Base-by-base conservation (phyloP, 1,140 invertebrate genomes). In the Drosophila yakuba region DNA sequence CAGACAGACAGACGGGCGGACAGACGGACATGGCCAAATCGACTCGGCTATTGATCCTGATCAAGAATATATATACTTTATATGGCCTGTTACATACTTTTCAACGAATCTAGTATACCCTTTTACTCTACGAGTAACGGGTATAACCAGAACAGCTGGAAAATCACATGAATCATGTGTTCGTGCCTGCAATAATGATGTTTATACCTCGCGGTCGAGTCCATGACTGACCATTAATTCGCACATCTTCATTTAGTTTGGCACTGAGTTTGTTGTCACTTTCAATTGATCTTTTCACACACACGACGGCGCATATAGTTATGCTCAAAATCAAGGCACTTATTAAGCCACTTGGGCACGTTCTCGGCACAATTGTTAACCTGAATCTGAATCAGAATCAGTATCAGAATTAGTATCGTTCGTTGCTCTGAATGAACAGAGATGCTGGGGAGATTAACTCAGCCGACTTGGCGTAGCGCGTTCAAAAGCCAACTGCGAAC, bases 141-240 rank as follows among this genome's bases (percentile, higher is more conserved):
- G n/a, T n/a, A n/a, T n/a, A n/a, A 15, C n/a, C 47, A 38, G 47
- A 66, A 47, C 58, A 74, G 43, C 69, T 75, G 60, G 73, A 28
- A 75, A 58, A 76, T 75, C 61, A 76, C 54, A 67, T 75, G 73
- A 76, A 36, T 76, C 73, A 76, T 67, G 39, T 43, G 58, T 36
- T 39, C 54, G 36, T 72, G 44, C 35, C n/a, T 36, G 15, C 28
- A 50, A 41, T 28, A 35, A 64, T 72, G 41, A 32, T 79, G 17
- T 35, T 67, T 64, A 28, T 91, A 91, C 90, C 90, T 91, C 80
- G 64, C 76, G 90, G 57, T 82, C 82, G 55, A 90, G 73, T 54
- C 78, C 72, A 76, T 84, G 90, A 78, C 84, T 91, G 76, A 91
- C 72, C 41, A 90, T 75, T 64, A 91, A 71, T 84, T 91, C 90